Percentiles rank a stretch among this genome's conserved stretches.
Evolutionary conservation across 2,113 vertebrate genomes (phyloP).

Genomic region (Pelecanus crispus): DNA sequence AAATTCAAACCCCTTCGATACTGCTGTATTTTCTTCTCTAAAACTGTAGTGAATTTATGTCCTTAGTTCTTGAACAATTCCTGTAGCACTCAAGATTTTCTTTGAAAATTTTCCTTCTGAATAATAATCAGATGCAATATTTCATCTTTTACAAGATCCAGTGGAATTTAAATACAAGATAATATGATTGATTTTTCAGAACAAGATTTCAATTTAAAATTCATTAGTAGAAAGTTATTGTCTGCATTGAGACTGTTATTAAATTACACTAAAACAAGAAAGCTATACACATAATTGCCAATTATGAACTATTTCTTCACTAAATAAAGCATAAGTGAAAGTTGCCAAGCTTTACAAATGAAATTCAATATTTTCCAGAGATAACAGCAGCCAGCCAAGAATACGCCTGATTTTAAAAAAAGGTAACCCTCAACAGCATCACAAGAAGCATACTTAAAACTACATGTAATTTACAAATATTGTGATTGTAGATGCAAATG

Average conservation of each 20-base stretch:
- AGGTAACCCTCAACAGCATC: not conserved
- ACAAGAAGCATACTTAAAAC: not conserved
- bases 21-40: not conserved
- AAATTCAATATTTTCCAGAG: not conserved
- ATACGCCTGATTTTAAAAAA: not conserved
- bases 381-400: not conserved
- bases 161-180: not conserved
- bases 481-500: slow-evolving; percentile 1
- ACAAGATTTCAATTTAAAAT: not conserved
- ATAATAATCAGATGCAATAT: not conserved
- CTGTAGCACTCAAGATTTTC: not conserved
- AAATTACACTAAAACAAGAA: not conserved
- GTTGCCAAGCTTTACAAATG: not conserved
- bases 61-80: not conserved
- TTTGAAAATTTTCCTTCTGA: not conserved
- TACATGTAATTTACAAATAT: not conserved
- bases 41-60: not conserved
- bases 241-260: not conserved
- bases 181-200: not conserved
- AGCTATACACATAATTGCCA: not conserved
- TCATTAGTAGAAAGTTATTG: not conserved
- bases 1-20: not conserved
- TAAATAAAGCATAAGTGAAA: not conserved
- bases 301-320: not conserved
- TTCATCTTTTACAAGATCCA: not conserved